Evolutionary conservation across 2,113 vertebrate species (phyloP).

Genomic region (Alligator mississippiensis): DNA sequence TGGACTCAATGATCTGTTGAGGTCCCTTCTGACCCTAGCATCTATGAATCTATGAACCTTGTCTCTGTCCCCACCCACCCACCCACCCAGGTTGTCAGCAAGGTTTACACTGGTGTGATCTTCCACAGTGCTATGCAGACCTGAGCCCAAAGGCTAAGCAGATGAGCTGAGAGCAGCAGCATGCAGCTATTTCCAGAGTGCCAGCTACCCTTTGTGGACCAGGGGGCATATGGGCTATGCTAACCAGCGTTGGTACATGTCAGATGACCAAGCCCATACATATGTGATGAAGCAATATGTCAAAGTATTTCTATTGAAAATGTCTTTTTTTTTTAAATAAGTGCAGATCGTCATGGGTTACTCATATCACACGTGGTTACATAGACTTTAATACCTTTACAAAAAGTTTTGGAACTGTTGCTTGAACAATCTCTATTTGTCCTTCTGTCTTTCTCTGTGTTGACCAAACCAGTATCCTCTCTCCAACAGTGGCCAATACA

Average conservation of each 20-base stretch:
- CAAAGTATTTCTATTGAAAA: slow-evolving; percentile 40
- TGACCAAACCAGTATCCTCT: neutral
- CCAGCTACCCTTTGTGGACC: neutral
- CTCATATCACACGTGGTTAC: slow-evolving; percentile 33
- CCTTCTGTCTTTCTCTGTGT: neutral
- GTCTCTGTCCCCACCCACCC: neutral
- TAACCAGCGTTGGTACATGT: neutral
- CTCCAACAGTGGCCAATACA: neutral
- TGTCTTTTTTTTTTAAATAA: slow-evolving; percentile 29
- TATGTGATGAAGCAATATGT: slow-evolving; percentile 27
- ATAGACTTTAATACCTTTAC: neutral
- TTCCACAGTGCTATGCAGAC: neutral
- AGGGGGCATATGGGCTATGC: neutral
- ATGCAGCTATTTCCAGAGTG: neutral
- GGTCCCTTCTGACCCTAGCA: too few relatives aligned
- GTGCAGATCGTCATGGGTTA: slow-evolving; percentile 43
- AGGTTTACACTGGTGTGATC: neutral
- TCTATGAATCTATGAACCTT: neutral
- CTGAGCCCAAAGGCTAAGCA: neutral
- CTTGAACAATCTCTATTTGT: neutral
- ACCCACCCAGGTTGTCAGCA: accelerated
- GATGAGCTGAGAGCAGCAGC: neutral
- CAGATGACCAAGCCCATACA: too few relatives aligned
- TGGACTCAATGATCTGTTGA: too few relatives aligned
- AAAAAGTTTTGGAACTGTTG: neutral